Conservation (phyloP, 2,113 vertebrate genomes). For the Nothobranchius kuhntae region DNA sequence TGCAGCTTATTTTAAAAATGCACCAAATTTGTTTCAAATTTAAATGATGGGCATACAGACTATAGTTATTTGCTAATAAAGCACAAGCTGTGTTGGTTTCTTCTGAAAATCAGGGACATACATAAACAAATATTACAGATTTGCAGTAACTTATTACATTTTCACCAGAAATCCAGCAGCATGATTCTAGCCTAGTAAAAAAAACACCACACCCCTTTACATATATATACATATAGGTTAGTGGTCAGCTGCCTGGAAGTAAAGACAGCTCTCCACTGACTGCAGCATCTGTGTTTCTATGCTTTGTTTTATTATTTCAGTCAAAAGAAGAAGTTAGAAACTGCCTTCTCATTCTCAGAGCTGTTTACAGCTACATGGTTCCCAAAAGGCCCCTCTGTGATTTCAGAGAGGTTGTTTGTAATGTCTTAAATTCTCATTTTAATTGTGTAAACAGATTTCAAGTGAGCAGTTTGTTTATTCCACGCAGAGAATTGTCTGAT, state of each 20-base stretch:
- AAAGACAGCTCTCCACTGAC: background rate
- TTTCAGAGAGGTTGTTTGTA: conserved; percentile 11
- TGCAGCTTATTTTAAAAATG: no score
- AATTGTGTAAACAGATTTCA: conserved; percentile 35
- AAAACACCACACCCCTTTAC: background rate
- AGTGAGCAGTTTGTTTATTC: conserved; percentile 19
- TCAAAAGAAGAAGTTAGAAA: background rate
- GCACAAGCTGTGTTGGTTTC: no score
- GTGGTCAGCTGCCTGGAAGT: background rate
- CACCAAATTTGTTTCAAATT: no score
- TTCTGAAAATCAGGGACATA: no score
- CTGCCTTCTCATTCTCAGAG: background rate
- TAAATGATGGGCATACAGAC: no score
- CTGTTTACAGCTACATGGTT: background rate
- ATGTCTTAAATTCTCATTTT: conserved; percentile 29
- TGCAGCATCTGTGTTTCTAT: background rate
- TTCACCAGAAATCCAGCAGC: no score
- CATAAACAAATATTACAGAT: no score
- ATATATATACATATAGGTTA: no score
- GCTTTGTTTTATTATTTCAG: background rate
- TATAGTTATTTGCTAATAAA: no score
- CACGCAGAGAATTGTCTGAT: conserved; percentile 18
- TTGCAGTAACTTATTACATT: no score
- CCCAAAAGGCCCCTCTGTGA: conserved; percentile 27
- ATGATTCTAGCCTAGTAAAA: no score